phyloP scores from a whole-genome alignment of 2,888 invertebrate genomes.

The Cosmia trapezina region DNA sequence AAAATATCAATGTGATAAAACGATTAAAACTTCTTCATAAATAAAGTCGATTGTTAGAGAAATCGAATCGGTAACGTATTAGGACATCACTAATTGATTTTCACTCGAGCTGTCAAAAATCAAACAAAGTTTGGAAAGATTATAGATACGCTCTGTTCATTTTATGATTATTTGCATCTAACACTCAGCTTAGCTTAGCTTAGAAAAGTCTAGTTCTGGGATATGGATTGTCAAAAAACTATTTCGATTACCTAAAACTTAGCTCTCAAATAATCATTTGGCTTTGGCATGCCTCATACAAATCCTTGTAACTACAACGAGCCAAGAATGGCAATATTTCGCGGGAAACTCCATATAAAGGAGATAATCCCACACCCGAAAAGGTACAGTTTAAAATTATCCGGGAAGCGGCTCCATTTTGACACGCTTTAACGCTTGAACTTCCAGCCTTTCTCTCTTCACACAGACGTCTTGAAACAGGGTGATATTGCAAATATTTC shows the following conservation, averaged over 20 bases:
- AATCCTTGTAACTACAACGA: background rate
- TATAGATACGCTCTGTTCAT: background rate
- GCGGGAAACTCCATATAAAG: background rate
- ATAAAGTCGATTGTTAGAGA: no score
- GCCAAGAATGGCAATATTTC: conserved; percentile 6
- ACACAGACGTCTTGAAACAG: conserved; percentile 15
- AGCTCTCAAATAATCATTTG: background rate
- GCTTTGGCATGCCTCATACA: background rate
- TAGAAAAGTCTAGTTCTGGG: no score
- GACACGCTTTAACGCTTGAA: conserved; percentile 39
- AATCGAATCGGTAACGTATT: no score
- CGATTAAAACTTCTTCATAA: no score
- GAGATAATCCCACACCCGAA: conserved; percentile 8
- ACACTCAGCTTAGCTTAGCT: no score
- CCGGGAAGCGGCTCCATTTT: conserved; percentile 22
- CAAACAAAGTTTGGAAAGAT: no score
- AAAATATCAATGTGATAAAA: no score
- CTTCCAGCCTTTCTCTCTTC: conserved; percentile 7
- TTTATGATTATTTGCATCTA: background rate
- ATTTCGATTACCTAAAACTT: background rate
- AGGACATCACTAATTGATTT: no score
- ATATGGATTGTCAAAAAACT: background rate
- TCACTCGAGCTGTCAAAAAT: no score
- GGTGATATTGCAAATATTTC: conserved; percentile 38
- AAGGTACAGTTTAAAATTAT: conserved; percentile 33